Base-by-base conservation (phyloP, 2,797 vertebrate species). In the Graptemys geographica region DNA sequence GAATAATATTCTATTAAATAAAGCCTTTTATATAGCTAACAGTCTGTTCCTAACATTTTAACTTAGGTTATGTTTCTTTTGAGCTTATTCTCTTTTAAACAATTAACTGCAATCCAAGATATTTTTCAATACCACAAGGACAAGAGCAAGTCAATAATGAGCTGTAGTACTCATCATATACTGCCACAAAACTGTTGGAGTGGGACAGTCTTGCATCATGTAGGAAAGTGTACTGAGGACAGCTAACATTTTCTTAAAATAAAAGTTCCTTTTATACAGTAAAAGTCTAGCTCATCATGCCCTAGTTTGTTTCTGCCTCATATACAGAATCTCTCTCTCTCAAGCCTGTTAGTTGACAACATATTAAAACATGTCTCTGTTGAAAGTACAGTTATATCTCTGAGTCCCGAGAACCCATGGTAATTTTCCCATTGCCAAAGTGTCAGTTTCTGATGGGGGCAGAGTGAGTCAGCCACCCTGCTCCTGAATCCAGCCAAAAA, bases 341-440 rank as follows among this genome's bases (percentile, higher is more conserved):
- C 82, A 28, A 81, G 84, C 41, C 91, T 83, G 91, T 79, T 81
- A 95, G 95, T 41, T 84, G 91, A 44, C 92, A 90, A 97, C 96
- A 95, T 95, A 94, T 86, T 83, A 96, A 96, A 97, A 81, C 78
- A 94, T 84, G 69, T 51, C 80, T 92, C 83, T 94, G 93, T 59
- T 97, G 92, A 96, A 96, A 96, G 95, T 81, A 59, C 95, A 96
- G 78, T 78, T 93, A 56, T 89, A 89, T 94, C 88, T 88, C 59
- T 16, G 82, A 94, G 86, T 95, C 91, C 94, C 87, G 72, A 96
- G 94, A 95, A 95, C 57, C 78, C 79, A 85, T 74, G 88, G 62
- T 4, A 72, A 81, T 84, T 95, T 96, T 94, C 84, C 90, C 80
- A 86, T 25, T 86, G 89, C 89, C 91, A 95, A 91, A 93, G 93